These are phyloP conservation scores for Seladonia tumulorum DNA, from an alignment of 2,888 invertebrate species.

Conservation along the genomic window DNA sequence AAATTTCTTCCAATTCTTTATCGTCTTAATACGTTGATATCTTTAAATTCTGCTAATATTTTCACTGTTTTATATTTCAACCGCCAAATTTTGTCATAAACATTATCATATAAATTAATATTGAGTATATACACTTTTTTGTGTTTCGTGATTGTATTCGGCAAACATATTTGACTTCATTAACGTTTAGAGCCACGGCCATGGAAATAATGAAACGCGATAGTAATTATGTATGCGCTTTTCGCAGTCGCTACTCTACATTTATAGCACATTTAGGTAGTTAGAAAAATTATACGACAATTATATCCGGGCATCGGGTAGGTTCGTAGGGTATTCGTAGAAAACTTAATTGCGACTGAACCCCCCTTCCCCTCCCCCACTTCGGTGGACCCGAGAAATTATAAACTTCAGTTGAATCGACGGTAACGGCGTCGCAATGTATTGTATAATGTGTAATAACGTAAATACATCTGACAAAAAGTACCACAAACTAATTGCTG, in stretches of 20 bases:
- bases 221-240: background rate
- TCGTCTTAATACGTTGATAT: background rate
- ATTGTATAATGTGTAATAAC: slow-evolving; percentile 8
- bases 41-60: background rate
- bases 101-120: no score
- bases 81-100: background rate
- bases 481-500: slow-evolving; percentile 1
- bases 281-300: background rate
- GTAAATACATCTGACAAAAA: slow-evolving; percentile 7
- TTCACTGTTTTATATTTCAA: background rate
- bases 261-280: background rate
- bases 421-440: background rate
- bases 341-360: background rate
- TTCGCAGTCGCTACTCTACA: background rate
- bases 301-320: background rate
- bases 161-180: background rate
- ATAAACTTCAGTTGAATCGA: background rate
- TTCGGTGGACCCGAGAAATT: background rate
- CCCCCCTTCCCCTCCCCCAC: background rate
- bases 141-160: background rate
- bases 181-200: background rate
- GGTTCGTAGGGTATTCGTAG: background rate
- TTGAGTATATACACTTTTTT: no score
- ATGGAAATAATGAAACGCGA: background rate
- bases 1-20: background rate